Evolutionary conservation across 2,888 invertebrate species (phyloP), one percentile per base, ranked within the genome.

Genomic region (Nipponacmea schrenckii): DNA sequence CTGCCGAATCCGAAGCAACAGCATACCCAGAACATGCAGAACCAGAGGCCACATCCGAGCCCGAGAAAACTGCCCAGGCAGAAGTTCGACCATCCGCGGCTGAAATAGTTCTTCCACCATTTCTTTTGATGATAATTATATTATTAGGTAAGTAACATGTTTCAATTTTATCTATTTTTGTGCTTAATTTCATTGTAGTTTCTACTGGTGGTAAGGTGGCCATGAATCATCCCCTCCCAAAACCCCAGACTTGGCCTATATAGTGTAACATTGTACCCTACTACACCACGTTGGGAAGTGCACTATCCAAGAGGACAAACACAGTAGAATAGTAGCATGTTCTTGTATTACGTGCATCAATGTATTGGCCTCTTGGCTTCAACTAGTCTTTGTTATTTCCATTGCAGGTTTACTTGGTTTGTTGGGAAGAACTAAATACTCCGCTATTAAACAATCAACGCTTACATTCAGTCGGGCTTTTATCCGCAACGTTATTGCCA

Each of bases 101-200:
- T 12, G 79, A 79, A 70, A 79, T 79, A 26, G 46, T 80, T 26
- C 17, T 78, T 12, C 82, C 82, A 20, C 81, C 82, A 14, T 74
- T 81, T 66, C 46, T 73, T 0, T 71, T 83, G 26, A 77, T 82
- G 63, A 14, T 75, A 5, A 27, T 78, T 4, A 77, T 81, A 5
- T 44, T 77, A 12, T 31, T 75, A 15, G 79, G 81, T 82, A 70
- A 71, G 39, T 39, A 39, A 39, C 4, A 31, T 71, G 68, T 10
- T 10, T 10, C 69, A 46, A 10, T 67, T 12, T 12, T 67, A 17
- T n/a, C 24, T 64, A n/a, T 63, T 64, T 15, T 63, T 14, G 39
- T 64, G 24, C 65, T 24, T 15, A n/a, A 14, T 14, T n/a, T 63
- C 45, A 48, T 68, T 7, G 46, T 39, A 64, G 15, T 31, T 26